Base-by-base conservation (phyloP, 2,113 vertebrate species). In the Pangasianodon hypophthalmus region DNA sequence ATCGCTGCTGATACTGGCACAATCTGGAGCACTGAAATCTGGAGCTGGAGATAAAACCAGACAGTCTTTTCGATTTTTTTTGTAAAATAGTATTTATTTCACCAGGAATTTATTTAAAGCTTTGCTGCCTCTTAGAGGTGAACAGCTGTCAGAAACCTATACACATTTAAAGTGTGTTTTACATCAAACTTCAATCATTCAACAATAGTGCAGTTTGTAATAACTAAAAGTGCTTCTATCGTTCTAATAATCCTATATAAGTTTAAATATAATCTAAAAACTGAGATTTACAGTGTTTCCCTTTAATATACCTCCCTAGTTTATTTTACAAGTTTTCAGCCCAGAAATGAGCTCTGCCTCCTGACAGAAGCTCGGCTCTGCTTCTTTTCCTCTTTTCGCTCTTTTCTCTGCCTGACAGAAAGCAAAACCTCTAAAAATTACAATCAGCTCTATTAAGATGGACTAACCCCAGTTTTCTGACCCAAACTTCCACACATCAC, bases 21-120 rank as follows among this genome's bases (percentile, higher is more conserved):
- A 62, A 32, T 73, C 88, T 71, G 83, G 54, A 21, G 80, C 93
- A 56, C 24, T 50, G 6, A 56, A 58, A 54, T 62, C 87, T 84
- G 67, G 50, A 24, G 77, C 93, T 93, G 90, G 85, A 85, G 56
- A 69, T 5, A 21, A 67, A 91, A 77, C 41, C 48, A 77, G 26
- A 54, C 1, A n/a, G 3, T 84, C 3, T 3, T 24, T 19, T 19
- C 7, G 6, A 19, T 37, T 71, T 71, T 18, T 71, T 4, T 37
- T 21, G 37, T 18, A 18, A 73, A 77, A 48, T 48, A 14, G 18
- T 32, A 41, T 73, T 46, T 77, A 46, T 46, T 77, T 26, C 10
- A 77, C 41, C 75, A 48, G 75, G 44, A 77, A 75, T 8, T 41
- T 71, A 71, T 75, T 75, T 75, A 21, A 44, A 75, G 19, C 69